Conservation (phyloP, 2,113 vertebrate genomes). For the Sphaerodactylus townsendi region DNA sequence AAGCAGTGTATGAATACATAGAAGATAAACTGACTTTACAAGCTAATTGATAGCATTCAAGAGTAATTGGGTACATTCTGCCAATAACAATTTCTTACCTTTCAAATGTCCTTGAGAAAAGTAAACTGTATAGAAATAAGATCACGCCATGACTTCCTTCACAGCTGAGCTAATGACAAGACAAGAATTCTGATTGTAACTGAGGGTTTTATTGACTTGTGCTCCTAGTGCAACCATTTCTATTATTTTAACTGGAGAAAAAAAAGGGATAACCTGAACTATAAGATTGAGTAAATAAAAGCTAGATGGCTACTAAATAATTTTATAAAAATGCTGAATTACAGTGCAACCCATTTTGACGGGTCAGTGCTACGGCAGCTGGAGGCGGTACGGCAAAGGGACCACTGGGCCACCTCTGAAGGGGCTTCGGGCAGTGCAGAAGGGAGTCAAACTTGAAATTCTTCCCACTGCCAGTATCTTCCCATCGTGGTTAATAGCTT, state of each 20-base stretch:
- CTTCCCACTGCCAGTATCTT: too few relatives aligned
- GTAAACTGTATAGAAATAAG: slow-evolving; percentile 87
- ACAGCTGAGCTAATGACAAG: slow-evolving; percentile 75
- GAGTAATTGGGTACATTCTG: too few relatives aligned
- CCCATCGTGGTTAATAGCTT: too few relatives aligned
- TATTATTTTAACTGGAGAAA: background rate
- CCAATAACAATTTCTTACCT: slow-evolving; percentile 70
- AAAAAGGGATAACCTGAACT: background rate
- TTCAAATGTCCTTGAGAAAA: slow-evolving; percentile 84
- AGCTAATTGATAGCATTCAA: too few relatives aligned
- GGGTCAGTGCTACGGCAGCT: too few relatives aligned
- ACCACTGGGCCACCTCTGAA: too few relatives aligned
- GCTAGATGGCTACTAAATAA: background rate
- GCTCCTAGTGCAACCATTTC: background rate
- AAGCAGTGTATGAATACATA: too few relatives aligned
- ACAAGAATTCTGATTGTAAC: background rate
- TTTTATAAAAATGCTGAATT: background rate
- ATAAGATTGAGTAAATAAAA: background rate
- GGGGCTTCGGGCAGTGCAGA: too few relatives aligned
- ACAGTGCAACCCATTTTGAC: too few relatives aligned
- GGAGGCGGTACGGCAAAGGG: too few relatives aligned
- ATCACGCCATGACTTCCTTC: slow-evolving; percentile 84
- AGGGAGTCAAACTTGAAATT: too few relatives aligned
- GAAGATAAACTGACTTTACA: too few relatives aligned
- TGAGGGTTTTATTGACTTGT: background rate